Conservation (phyloP, 2,113 vertebrate genomes). For the Semicossyphus pulcher region DNA sequence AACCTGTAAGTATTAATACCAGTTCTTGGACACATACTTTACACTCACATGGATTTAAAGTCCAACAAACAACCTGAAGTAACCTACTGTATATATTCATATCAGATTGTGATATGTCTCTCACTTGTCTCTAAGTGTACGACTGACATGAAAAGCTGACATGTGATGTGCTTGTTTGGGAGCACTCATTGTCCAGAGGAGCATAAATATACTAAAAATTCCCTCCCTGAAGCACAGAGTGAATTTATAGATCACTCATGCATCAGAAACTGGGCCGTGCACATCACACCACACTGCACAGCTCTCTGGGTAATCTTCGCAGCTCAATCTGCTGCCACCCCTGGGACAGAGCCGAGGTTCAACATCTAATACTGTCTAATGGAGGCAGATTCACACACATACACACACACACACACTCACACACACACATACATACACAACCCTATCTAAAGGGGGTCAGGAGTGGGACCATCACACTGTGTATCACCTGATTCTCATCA, state of each 20-base stretch:
- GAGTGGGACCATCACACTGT: not conserved
- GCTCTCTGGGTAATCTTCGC: slow-evolving; percentile 40
- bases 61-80: no score
- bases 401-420: not conserved
- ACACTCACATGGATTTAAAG: no score
- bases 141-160: slow-evolving; percentile 14
- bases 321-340: slow-evolving; percentile 45
- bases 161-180: not conserved
- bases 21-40: no score
- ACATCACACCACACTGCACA: slow-evolving; percentile 28
- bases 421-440: not conserved
- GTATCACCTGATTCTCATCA: slow-evolving; percentile 9
- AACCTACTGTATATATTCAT: no score
- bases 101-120: no score
- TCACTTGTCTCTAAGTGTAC: no score
- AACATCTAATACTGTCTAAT: slow-evolving; percentile 49
- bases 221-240: slow-evolving; percentile 31
- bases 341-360: slow-evolving; percentile 31
- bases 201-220: slow-evolving; percentile 24
- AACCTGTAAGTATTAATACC: no score
- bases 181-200: not conserved
- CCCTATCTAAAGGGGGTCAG: slow-evolving; percentile 1
- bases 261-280: slow-evolving; percentile 63
- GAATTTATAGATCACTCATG: slow-evolving; percentile 61
- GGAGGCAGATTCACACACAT: slow-evolving; percentile 10